phyloP scores from a whole-genome alignment of 2,797 vertebrate species.

The Astyanax mexicanus region DNA sequence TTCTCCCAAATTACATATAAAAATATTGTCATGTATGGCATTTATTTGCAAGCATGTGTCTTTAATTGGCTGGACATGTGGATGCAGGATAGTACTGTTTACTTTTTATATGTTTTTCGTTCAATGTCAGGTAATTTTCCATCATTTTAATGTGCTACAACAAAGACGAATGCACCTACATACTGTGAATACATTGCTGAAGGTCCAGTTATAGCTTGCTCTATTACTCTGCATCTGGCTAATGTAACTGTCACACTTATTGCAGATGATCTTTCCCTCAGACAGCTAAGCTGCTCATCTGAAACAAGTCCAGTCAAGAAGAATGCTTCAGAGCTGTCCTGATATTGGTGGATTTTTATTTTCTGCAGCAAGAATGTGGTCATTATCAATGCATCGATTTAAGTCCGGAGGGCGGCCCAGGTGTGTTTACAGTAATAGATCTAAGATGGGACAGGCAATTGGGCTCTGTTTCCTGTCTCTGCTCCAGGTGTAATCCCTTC shows the following conservation, averaged over 20 bases:
- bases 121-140: neutral
- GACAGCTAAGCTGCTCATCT: conserved; percentile 1
- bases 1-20: too few species aligned
- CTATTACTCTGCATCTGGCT: conserved; percentile 9
- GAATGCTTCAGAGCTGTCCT: neutral
- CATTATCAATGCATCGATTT: conserved; percentile 6
- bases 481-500: conserved; percentile 60
- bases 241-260: conserved; percentile 12
- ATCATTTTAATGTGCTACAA: neutral
- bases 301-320: neutral
- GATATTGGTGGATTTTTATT: conserved; percentile 23
- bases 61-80: too few species aligned
- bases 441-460: conserved; percentile 56
- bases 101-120: neutral
- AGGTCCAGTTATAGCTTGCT: conserved; percentile 14
- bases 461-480: conserved; percentile 59
- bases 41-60: too few species aligned
- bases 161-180: neutral
- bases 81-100: too few species aligned
- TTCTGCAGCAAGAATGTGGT: neutral
- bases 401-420: conserved; percentile 1
- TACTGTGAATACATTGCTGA: neutral
- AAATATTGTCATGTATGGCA: too few species aligned
- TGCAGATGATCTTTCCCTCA: neutral
- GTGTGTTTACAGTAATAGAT: conserved; percentile 49